Base-by-base conservation (phyloP, 2,797 vertebrate genomes). In the Manis pentadactyla region DNA sequence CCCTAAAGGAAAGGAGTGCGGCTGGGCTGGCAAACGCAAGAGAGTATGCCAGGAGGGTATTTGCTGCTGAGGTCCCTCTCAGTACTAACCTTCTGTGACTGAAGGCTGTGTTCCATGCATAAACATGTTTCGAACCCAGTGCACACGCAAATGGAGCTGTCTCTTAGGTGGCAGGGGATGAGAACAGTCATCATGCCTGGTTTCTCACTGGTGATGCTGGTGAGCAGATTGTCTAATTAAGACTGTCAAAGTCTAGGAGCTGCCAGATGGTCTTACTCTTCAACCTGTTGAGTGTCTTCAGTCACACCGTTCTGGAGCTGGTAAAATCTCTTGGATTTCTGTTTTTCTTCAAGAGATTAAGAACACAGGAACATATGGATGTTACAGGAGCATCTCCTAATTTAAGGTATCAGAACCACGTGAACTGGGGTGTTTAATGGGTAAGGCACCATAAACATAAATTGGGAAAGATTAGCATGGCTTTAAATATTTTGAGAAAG, bases 221-320 rank as follows among this genome's bases (percentile, higher is more conserved):
- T 85, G 93, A 94, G 77, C 97, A 97, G 97, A 97, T 94, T 90
- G 89, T 90, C 88, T 97, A 92, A 97, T 97, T 97, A 95, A 94
- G 87, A 90, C 55, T 82, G 78, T 93, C 63, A 92, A 21, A 92
- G 59, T 23, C 74, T 92, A 94, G 92, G 81, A 31, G 84, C 37
- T 61, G 84, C 96, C 97, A 96, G 88, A 90, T 96, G 97, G 97
- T 94, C 85, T 59, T 71, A 3, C 68, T 94, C 93, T 83, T 86
- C 96, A 96, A 95, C 97, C 95, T 97, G 92, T 81, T 94, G 96
- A 92, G 77, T 85, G 27, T 85, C 75, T 86, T 84, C n/a, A 55
- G 61, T 95, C 87, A 90, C 86, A 21, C 4, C 34, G 81, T 75
- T 68, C 55, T 92, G 68, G n/a, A 86, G 75, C 73, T 77, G 37